Evolutionary conservation across 2,888 invertebrate species (phyloP), one percentile per base, ranked within the genome.

Genomic region (Parasteatoda lunata): DNA sequence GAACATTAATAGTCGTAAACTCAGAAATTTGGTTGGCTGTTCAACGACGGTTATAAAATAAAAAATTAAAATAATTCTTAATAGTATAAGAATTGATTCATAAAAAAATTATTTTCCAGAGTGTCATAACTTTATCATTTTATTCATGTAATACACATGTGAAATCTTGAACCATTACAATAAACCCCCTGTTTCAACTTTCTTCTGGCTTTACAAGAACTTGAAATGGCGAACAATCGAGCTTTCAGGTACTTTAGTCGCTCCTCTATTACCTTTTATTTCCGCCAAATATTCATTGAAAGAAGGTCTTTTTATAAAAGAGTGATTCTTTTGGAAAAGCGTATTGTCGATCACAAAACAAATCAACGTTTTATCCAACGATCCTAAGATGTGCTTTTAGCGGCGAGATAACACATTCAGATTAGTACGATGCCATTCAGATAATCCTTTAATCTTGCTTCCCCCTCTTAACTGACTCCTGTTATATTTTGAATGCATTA

Each of bases 391-490:
- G 85, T 51, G 78, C 79, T 85, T 85, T 76, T 80, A 85, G 85
- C 85, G 80, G 80, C 85, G 30, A 77, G 80, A 85, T 85, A 54
- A 64, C 77, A 77, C 65, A 77, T 71, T 77, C 51, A 85, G 85
- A 77, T 84, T 85, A 80, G 59, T 48, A 65, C 51, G 52, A 68
- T 51, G 72, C 75, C 79, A 79, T 79, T 79, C 79, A 75, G 65
- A 30, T 85, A 85, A 85, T 80, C 80, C 80, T 76, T 80, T 85
- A 85, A 85, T 85, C 85, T 80, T 66, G 80, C 71, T 66, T 13
- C 77, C 80, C 77, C 85, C 70, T 77, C 66, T 71, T 80, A 80
- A 80, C 80, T 80, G 80, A 78, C 85, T 85, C 79, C 13, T 45
- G 65, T 51, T 3, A 48, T 48, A 30, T 72, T 64, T 8, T n/a